Evolutionary conservation across 2,797 vertebrate species (phyloP).

Genomic region (Chelon labrosus): DNA sequence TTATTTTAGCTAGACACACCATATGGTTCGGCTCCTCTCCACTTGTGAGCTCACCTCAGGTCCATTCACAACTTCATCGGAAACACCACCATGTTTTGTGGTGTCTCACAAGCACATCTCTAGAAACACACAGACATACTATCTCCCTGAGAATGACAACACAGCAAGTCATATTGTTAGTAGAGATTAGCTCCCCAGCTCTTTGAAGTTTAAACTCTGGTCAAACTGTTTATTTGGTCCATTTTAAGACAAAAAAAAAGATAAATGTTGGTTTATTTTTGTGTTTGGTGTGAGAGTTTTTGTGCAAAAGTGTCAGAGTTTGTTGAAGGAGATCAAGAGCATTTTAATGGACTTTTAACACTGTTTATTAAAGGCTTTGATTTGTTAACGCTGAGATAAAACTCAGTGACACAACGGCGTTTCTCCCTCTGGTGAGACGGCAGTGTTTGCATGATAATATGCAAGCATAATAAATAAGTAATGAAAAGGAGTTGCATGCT

Average conservation of each 20-base stretch:
- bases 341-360: slow-evolving; percentile 21
- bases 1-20: slow-evolving; percentile 51
- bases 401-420: neutral
- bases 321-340: slow-evolving; percentile 1
- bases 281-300: neutral
- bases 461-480: neutral
- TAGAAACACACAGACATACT: slow-evolving; percentile 27
- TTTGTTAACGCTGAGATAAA: neutral
- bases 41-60: slow-evolving; percentile 63
- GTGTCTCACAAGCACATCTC: neutral
- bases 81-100: slow-evolving; percentile 24
- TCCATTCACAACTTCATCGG: slow-evolving; percentile 54
- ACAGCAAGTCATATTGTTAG: slow-evolving; percentile 17
- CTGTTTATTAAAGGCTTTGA: neutral
- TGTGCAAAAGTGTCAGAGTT: neutral
- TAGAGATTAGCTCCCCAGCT: slow-evolving; percentile 23
- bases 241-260: neutral
- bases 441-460: neutral
- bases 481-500: neutral
- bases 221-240: neutral
- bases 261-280: slow-evolving; percentile 1
- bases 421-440: neutral
- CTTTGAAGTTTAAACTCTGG: slow-evolving; percentile 10
- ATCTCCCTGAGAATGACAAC: slow-evolving; percentile 46
- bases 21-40: slow-evolving; percentile 64